Evolutionary conservation across 2,888 invertebrate genomes (phyloP).

Genomic region (Metopia argyrocephala): DNA sequence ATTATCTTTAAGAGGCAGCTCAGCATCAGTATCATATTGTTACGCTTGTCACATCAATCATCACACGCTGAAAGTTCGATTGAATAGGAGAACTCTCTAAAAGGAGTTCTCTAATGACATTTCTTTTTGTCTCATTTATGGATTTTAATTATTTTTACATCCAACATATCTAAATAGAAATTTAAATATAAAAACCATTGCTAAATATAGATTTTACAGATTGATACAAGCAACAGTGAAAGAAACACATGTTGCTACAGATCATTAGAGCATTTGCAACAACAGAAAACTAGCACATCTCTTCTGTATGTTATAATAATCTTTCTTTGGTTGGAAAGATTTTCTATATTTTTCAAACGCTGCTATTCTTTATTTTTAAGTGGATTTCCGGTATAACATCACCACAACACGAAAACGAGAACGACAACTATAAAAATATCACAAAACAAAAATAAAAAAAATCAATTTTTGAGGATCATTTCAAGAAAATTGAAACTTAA

Average conservation of each 20-base stretch:
- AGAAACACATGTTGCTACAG: constrained; percentile 57
- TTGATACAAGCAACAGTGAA: background rate
- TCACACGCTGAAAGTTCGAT: constrained; percentile 13
- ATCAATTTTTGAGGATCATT: constrained; percentile 34
- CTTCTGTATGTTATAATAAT: background rate
- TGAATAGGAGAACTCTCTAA: background rate
- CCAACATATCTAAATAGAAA: constrained; percentile 31
- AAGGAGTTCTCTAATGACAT: background rate
- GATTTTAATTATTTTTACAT: constrained; percentile 56
- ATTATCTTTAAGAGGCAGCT: constrained; percentile 34
- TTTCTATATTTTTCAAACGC: constrained; percentile 18
- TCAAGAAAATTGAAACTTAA: constrained; percentile 43
- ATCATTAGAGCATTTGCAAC: constrained; percentile 42
- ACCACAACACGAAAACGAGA: constrained; percentile 33
- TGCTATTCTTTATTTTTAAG: constrained; percentile 40
- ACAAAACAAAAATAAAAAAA: constrained; percentile 11
- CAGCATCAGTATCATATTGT: constrained; percentile 36
- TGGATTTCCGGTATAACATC: constrained; percentile 61
- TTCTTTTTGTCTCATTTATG: constrained; percentile 34
- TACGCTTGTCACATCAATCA: constrained; percentile 53
- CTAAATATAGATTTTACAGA: background rate
- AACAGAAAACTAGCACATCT: constrained; percentile 16
- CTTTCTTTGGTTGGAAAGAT: background rate
- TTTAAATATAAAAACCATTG: constrained; percentile 12
- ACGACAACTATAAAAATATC: constrained; percentile 8